Conservation (phyloP, 2,888 invertebrate genomes). For the Phengaris alcon region DNA sequence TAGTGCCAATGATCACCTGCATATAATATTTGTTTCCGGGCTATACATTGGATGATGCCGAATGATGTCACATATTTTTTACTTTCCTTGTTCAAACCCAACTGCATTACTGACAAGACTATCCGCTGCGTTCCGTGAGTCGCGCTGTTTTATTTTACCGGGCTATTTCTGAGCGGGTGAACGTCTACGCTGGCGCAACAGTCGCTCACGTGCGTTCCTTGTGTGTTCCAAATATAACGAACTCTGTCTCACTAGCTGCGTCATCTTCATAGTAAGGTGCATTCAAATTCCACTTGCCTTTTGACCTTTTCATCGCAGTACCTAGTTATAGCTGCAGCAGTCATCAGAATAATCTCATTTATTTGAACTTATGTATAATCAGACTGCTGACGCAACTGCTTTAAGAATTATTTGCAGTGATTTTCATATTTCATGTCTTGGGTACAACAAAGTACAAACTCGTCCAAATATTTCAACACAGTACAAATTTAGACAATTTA, state of each 20-base stretch:
- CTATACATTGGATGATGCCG: not conserved
- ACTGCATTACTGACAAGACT: slow-evolving; percentile 4
- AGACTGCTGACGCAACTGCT: not conserved
- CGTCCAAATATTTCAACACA: not conserved
- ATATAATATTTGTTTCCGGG: not conserved
- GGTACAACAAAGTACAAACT: not conserved
- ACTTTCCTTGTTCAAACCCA: not conserved
- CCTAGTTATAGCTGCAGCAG: too few relatives aligned
- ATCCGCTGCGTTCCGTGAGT: slow-evolving; percentile 20
- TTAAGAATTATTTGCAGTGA: not conserved
- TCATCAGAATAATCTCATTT: not conserved
- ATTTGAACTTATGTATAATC: not conserved
- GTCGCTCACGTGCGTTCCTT: slow-evolving; percentile 22
- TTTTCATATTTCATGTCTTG: not conserved
- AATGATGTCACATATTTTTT: not conserved
- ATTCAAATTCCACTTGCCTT: not conserved
- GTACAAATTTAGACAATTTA: slow-evolving; percentile 23
- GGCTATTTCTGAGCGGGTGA: slow-evolving; percentile 34
- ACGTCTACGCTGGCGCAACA: slow-evolving; percentile 10
- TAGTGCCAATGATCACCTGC: not conserved
- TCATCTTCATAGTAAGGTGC: not conserved
- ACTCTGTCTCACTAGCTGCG: not conserved
- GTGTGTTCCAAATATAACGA: slow-evolving; percentile 25
- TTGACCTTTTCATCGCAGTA: not conserved
- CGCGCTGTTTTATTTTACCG: slow-evolving; percentile 33